Evolutionary conservation across 2,888 invertebrate species (phyloP), one percentile per base, ranked within the genome.

Genomic region (Eueremaeus valkanovi): DNA sequence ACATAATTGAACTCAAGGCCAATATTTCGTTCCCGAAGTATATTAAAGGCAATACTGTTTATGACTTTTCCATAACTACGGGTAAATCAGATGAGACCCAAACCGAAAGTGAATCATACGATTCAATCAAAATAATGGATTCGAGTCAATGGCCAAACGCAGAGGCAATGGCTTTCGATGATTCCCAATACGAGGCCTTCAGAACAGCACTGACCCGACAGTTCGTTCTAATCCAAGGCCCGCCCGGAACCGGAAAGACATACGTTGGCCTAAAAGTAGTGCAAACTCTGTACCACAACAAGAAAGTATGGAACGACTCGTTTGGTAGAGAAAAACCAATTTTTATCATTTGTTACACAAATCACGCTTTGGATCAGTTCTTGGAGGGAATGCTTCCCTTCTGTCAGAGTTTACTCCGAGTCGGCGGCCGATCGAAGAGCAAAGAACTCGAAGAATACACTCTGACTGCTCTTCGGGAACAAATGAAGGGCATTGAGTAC

Each of bases 211-310:
- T 93, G 1, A 89, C 88, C 0, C 85, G 78, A 18, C 79, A 82
- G 68, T 45, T 84, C 3, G 82, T 82, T 3, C 72, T 84, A n/a
- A 83, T 84, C 58, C 84, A 84, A 79, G 84, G 93, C 0, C 93
- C 93, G 0, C 93, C 93, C 0, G 93, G 93, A 1, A 93, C 93
- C 0, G 93, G 93, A 0, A 93, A 93, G 85, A 92, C 93, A 0
- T 90, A 87, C 82, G 83, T 93, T 77, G 92, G 92, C 0, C 84
- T 91, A 40, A 89, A 90, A 86, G 88, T 94, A 27, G 88, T 90
- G 0, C 85, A 88, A 74, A 87, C 88, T 0, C 81, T 93, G 31
- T 82, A 92, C 1, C 83, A 86, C 76, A 92, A 90, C 81, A 78
- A 79, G 18, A 36, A 78, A 0, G 40, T 78, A 1, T 86, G 86